These are phyloP conservation scores for Rafetus swinhoei DNA, from an alignment of 2,113 vertebrate genomes.

Conservation along the genomic window DNA sequence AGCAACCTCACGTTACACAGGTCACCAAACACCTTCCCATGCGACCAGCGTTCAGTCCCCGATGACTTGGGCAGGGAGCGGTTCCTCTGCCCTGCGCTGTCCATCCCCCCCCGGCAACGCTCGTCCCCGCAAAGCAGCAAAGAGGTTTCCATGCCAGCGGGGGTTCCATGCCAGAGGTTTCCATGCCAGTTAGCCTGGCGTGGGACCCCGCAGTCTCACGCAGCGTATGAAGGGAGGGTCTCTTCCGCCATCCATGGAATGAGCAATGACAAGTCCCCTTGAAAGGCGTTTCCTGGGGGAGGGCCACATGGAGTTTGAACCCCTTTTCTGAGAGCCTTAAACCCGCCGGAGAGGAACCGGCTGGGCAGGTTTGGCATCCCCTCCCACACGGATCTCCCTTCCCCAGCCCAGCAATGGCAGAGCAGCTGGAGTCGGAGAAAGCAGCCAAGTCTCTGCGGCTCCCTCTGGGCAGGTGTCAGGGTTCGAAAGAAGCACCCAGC, in stretches of 20 bases:
- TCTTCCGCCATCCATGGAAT: not conserved
- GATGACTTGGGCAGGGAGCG: not conserved
- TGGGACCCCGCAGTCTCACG: fast-evolving
- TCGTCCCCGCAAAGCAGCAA: not conserved
- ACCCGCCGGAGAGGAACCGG: not conserved
- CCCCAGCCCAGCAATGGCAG: not conserved
- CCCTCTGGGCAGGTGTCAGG: not conserved
- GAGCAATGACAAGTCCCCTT: not conserved
- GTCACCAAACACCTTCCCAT: not conserved
- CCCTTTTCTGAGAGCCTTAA: not conserved
- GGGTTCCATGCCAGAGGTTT: too few relatives aligned
- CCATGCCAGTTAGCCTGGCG: not conserved
- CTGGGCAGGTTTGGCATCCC: not conserved
- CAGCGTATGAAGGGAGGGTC: fast-evolving
- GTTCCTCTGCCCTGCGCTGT: not conserved
- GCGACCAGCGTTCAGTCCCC: not conserved
- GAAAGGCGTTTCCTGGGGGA: not conserved
- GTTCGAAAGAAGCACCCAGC: not conserved
- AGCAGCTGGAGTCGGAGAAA: not conserved
- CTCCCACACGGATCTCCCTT: not conserved
- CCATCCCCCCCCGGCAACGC: not conserved
- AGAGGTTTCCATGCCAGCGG: fast-evolving
- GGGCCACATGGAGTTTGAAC: not conserved
- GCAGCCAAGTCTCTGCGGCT: not conserved
- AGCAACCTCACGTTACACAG: fast-evolving